phyloP scores from a whole-genome alignment of 2,113 vertebrate genomes.

The Planiliza haematocheilus region DNA sequence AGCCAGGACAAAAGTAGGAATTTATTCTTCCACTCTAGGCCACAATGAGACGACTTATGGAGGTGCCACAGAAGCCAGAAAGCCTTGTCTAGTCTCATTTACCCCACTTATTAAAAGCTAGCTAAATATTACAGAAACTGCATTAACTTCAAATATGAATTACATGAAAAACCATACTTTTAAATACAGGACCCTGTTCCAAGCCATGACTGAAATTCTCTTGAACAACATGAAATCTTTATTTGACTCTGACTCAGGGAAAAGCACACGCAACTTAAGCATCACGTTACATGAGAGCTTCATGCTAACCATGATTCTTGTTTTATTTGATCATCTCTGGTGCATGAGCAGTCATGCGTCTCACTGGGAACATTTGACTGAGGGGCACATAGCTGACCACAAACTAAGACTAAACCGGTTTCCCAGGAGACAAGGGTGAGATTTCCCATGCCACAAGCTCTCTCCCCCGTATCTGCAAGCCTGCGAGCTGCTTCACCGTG shows the following conservation, averaged over 20 bases:
- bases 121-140: not conserved
- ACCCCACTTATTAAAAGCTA: too few species aligned
- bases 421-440: constrained; percentile 69
- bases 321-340: constrained; percentile 50
- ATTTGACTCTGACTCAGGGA: constrained; percentile 19
- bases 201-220: not conserved
- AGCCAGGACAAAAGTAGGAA: constrained; percentile 51
- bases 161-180: not conserved
- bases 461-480: constrained; percentile 15
- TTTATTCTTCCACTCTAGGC: constrained; percentile 31
- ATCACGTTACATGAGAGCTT: constrained; percentile 25
- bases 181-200: not conserved
- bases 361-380: constrained; percentile 61
- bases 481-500: constrained; percentile 8
- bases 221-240: constrained; percentile 21
- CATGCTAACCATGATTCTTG: constrained; percentile 28
- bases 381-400: constrained; percentile 72
- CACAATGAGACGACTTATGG: constrained; percentile 31
- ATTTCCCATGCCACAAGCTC: constrained; percentile 56
- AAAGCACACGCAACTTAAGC: constrained; percentile 28
- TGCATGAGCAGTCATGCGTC: constrained; percentile 35
- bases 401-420: constrained; percentile 68
- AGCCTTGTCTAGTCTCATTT: not conserved
- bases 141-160: not conserved
- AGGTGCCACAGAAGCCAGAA: constrained; percentile 18